These are phyloP conservation scores for Bombus huntii DNA, from an alignment of 1,140 invertebrate genomes.

Conservation along the genomic window DNA sequence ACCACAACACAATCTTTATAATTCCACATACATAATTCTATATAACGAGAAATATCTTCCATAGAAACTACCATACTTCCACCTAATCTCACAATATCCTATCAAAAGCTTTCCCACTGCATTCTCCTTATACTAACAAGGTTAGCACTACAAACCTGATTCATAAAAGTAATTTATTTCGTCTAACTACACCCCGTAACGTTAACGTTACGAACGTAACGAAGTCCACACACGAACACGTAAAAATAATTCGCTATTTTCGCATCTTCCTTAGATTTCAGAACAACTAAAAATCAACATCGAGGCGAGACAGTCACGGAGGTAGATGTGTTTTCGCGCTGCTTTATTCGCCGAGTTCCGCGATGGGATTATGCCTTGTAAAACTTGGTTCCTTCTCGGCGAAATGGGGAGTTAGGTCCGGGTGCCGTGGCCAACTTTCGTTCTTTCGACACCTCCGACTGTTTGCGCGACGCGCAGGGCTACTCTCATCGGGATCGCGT, in stretches of 20 bases:
- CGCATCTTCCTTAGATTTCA: too few relatives aligned
- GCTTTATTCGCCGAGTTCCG: conserved; percentile 21
- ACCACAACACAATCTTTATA: too few relatives aligned
- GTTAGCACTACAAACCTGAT: neutral
- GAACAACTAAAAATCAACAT: neutral
- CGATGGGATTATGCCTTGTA: conserved; percentile 25
- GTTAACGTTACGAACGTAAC: neutral
- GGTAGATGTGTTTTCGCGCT: neutral
- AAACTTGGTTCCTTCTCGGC: conserved; percentile 13
- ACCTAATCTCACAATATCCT: too few relatives aligned
- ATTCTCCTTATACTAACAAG: neutral
- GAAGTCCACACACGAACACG: neutral
- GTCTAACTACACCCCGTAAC: neutral
- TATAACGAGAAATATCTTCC: too few relatives aligned
- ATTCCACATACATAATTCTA: too few relatives aligned
- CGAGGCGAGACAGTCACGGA: too few relatives aligned
- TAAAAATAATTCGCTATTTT: neutral
- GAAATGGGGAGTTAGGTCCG: neutral
- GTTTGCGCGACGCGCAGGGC: conserved; percentile 17
- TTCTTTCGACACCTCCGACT: conserved; percentile 3
- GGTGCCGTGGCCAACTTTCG: conserved; percentile 17
- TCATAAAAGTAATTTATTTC: neutral
- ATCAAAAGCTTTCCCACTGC: too few relatives aligned
- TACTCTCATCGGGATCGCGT: neutral
- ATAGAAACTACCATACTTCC: too few relatives aligned